A percentile compares a stretch with the other conserved stretches of the same genome.
phyloP scores from a whole-genome alignment of 1,140 invertebrate genomes.

The Drosophila carrolli region DNA sequence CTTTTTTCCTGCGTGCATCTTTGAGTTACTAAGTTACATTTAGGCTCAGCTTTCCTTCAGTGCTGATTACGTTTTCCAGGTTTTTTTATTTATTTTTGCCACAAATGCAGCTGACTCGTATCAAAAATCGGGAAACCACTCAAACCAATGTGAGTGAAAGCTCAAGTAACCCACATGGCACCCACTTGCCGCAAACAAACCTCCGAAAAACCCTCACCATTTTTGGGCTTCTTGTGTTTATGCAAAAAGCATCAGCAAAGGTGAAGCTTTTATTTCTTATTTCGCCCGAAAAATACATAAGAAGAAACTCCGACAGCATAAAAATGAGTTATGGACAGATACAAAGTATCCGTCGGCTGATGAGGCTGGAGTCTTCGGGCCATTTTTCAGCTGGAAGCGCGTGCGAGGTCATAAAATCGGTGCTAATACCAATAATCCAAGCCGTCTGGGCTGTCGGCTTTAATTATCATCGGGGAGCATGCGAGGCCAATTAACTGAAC shows the following conservation, averaged over 20 bases:
- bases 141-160: conserved; percentile 48
- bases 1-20: background rate
- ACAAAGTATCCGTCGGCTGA: conserved; percentile 20
- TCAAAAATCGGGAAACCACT: background rate
- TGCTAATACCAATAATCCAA: conserved; percentile 67
- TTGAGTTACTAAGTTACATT: background rate
- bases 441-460: conserved; percentile 28
- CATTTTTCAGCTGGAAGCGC: conserved; percentile 24
- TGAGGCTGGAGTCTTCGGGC: conserved; percentile 4
- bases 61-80: background rate
- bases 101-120: background rate
- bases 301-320: conserved; percentile 64
- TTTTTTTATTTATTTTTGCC: conserved; percentile 7
- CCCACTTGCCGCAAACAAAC: conserved; percentile 11
- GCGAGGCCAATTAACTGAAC: conserved; percentile 68
- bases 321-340: conserved; percentile 38
- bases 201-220: background rate
- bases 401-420: conserved; percentile 73
- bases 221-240: conserved; percentile 50
- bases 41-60: conserved; percentile 8
- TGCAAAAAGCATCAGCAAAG: conserved; percentile 44
- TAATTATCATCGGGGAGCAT: conserved; percentile 67
- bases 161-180: conserved; percentile 18
- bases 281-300: conserved; percentile 47
- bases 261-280: conserved; percentile 77